These are phyloP conservation scores for Tiliacea aurago DNA, from an alignment of 2,888 invertebrate species.

Conservation along the genomic window DNA sequence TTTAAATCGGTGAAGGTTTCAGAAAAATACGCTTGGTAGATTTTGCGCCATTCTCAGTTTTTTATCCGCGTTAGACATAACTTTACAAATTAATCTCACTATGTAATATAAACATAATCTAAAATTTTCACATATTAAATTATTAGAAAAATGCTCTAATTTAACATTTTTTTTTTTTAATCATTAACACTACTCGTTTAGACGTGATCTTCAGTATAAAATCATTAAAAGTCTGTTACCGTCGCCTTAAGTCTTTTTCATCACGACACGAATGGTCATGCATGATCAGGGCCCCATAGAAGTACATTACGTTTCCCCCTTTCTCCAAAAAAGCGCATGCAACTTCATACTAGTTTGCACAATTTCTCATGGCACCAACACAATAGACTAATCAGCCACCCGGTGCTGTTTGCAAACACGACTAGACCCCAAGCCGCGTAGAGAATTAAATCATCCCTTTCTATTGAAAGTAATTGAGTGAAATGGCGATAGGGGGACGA, in stretches of 20 bases:
- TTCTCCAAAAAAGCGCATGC: slow-evolving; percentile 52
- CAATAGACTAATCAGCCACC: slow-evolving; percentile 87
- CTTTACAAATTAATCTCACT: no score
- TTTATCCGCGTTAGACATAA: no score
- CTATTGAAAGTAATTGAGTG: slow-evolving; percentile 50
- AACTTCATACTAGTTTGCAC: slow-evolving; percentile 46
- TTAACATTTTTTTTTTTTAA: no score
- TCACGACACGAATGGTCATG: slow-evolving; percentile 25
- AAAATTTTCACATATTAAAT: no score
- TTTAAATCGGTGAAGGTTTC: no score
- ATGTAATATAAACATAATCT: no score
- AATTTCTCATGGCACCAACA: slow-evolving; percentile 66
- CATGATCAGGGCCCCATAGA: slow-evolving; percentile 18
- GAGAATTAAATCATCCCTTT: slow-evolving; percentile 69
- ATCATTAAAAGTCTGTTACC: no score
- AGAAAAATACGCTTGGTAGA: no score
- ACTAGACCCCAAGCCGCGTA: slow-evolving; percentile 70
- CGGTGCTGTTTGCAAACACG: slow-evolving; percentile 82
- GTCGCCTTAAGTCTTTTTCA: background rate
- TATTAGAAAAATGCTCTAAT: no score
- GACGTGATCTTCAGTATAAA: no score
- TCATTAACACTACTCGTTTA: no score
- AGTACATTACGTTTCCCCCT: slow-evolving; percentile 33
- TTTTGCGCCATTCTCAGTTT: no score
- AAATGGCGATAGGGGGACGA: slow-evolving; percentile 27